Conservation (phyloP, 2,888 invertebrate genomes). For the Phytoseiulus persimilis region DNA sequence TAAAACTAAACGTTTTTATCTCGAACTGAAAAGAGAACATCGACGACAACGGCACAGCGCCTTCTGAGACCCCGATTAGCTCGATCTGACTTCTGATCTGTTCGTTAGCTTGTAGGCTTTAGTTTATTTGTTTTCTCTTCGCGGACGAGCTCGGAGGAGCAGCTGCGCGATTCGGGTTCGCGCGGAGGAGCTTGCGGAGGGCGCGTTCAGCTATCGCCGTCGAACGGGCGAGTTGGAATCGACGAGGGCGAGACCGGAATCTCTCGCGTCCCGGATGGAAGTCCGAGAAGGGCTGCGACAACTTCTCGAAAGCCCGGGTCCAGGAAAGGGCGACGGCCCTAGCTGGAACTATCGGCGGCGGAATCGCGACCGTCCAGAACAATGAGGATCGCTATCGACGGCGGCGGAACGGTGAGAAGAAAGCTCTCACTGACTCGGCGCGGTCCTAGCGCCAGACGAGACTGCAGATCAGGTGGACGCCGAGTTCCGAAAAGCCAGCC, state of each 20-base stretch:
- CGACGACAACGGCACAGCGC: neutral
- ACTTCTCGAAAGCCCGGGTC: neutral
- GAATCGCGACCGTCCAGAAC: neutral
- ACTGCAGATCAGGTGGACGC: neutral
- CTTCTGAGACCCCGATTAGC: neutral
- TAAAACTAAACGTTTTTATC: constrained; percentile 39
- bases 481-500: neutral
- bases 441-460: neutral
- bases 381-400: neutral
- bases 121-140: neutral
- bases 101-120: neutral
- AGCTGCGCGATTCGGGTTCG: neutral
- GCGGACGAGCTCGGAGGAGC: neutral
- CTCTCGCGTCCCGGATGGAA: neutral
- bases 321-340: neutral
- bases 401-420: neutral
- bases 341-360: neutral
- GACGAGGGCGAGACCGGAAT: too few relatives aligned
- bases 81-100: neutral
- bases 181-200: too few relatives aligned
- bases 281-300: neutral
- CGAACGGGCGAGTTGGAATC: too few relatives aligned
- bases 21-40: neutral
- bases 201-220: too few relatives aligned
- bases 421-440: neutral